phyloP scores from a whole-genome alignment of 30 jellyfish, hydroid and myxozoan genomes.

The Clytia hemisphaerica region DNA sequence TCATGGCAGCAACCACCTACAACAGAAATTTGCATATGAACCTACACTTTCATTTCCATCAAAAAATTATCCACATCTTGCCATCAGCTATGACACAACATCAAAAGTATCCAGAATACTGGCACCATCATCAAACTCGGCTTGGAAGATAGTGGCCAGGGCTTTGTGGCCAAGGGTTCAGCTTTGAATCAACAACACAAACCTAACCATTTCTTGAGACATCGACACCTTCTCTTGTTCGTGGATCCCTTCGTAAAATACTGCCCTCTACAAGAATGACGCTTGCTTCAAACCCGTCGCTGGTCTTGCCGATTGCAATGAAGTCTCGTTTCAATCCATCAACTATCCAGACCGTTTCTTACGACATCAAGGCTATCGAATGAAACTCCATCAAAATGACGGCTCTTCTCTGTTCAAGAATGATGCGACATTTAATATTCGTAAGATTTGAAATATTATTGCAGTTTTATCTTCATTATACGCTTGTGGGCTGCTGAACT shows the following conservation, averaged over 20 bases:
- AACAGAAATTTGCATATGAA: no score
- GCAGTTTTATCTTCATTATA: no score
- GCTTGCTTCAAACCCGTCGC: slow-evolving; percentile 5
- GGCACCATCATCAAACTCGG: no score
- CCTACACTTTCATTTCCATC: no score
- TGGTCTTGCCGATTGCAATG: slow-evolving; percentile 6
- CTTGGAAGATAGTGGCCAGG: slow-evolving; percentile 11
- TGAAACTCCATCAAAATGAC: neutral
- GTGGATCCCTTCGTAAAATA: neutral
- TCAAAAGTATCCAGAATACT: no score
- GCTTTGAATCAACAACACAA: slow-evolving; percentile 7
- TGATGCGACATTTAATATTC: no score
- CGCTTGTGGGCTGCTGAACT: no score
- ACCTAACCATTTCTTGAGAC: slow-evolving; percentile 14
- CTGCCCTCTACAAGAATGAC: neutral
- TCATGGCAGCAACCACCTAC: no score
- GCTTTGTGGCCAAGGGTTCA: slow-evolving; percentile 20
- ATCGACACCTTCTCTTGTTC: neutral
- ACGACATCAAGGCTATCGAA: slow-evolving; percentile 10
- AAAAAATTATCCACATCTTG: no score
- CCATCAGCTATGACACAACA: no score
- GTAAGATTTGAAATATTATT: no score
- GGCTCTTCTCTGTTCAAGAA: neutral
- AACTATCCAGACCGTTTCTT: neutral
- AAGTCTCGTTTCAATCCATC: slow-evolving; percentile 10